A percentile compares a stretch with the other conserved stretches of the same genome.
phyloP scores from a whole-genome alignment of 2,113 vertebrate species.

The Periophthalmus modestus region DNA sequence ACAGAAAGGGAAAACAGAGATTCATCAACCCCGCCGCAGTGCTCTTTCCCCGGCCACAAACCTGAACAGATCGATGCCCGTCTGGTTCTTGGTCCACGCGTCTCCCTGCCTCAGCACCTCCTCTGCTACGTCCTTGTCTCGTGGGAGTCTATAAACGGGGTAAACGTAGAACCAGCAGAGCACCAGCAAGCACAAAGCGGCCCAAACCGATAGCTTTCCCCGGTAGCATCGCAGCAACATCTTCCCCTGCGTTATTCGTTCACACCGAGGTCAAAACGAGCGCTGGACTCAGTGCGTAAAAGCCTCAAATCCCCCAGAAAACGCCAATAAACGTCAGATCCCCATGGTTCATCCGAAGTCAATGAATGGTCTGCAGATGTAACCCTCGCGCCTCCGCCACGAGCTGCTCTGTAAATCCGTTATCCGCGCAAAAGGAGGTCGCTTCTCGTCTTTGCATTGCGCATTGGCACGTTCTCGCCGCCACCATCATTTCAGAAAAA shows the following conservation, averaged over 20 bases:
- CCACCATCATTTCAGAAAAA: conserved; percentile 29
- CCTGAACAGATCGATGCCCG: conserved; percentile 85
- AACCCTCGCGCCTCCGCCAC: conserved; percentile 3
- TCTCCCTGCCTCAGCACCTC: conserved; percentile 87
- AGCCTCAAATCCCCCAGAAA: neutral
- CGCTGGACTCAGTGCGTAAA: neutral
- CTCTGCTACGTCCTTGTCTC: conserved; percentile 88
- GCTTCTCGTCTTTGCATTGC: neutral
- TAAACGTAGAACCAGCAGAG: conserved; percentile 94
- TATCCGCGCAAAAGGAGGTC: neutral
- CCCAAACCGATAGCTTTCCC: conserved; percentile 85
- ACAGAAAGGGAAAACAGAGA: too few species aligned
- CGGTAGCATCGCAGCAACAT: conserved; percentile 84
- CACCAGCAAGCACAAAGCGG: conserved; percentile 85
- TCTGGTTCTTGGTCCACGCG: conserved; percentile 86
- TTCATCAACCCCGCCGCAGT: neutral
- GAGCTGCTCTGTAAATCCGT: conserved; percentile 31
- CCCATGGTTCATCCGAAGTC: neutral
- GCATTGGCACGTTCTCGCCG: conserved; percentile 31
- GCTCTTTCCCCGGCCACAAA: conserved; percentile 44
- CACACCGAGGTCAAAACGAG: conserved; percentile 8
- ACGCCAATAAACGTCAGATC: neutral
- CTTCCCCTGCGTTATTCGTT: conserved; percentile 15
- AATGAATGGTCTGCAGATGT: neutral
- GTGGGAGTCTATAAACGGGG: conserved; percentile 85